These are phyloP conservation scores for Diprion similis DNA, from an alignment of 1,140 invertebrate species.

Conservation along the genomic window DNA sequence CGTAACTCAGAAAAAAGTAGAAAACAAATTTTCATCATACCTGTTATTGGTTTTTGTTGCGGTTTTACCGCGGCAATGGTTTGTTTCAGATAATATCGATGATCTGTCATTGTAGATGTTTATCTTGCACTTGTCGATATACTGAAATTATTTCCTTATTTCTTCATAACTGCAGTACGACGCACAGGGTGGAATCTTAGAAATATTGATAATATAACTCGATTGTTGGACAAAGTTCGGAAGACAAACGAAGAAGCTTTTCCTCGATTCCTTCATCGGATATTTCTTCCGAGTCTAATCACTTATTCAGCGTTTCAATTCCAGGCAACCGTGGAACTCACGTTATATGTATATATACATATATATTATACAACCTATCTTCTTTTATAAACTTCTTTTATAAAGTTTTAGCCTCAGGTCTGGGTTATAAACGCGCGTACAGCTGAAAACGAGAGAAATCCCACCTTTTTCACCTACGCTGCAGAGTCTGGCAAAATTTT, in stretches of 20 bases:
- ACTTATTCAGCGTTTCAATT: neutral
- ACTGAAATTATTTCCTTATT: no score
- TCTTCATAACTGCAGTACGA: no score
- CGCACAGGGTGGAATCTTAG: neutral
- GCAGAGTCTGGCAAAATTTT: neutral
- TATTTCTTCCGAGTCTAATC: neutral
- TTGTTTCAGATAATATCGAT: no score
- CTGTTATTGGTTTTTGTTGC: no score
- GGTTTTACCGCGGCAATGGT: no score
- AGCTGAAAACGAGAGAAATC: neutral
- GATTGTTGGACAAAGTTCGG: neutral
- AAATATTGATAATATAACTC: neutral
- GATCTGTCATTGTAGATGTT: no score
- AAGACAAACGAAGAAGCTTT: neutral
- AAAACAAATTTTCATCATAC: no score
- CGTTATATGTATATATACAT: neutral
- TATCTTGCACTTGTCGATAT: no score
- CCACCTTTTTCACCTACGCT: neutral
- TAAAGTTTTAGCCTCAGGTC: neutral
- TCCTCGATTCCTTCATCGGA: neutral
- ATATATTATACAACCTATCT: neutral
- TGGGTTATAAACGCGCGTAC: no score
- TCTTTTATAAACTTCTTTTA: neutral
- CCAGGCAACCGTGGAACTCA: neutral
- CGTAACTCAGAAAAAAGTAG: no score